Conservation (phyloP, 2,888 invertebrate species). For the Pseudanteris insignis region DNA sequence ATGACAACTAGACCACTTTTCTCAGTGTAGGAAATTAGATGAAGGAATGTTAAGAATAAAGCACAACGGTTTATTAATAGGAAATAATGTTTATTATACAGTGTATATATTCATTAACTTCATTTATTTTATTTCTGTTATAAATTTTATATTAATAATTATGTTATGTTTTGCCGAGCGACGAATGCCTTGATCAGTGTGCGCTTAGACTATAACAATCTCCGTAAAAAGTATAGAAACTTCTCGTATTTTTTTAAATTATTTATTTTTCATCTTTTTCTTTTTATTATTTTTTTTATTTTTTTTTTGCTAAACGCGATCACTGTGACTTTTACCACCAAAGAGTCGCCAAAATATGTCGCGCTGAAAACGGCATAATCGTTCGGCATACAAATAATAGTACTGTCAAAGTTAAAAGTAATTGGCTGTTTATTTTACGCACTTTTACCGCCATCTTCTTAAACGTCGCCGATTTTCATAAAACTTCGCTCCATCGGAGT, state of each 20-base stretch:
- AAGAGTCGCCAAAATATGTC: conserved; percentile 65
- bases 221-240: conserved; percentile 67
- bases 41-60: conserved; percentile 25
- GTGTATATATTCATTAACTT: conserved; percentile 67
- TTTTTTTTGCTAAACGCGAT: conserved; percentile 51
- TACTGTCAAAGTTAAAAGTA: conserved; percentile 65
- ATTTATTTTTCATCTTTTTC: conserved; percentile 21
- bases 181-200: conserved; percentile 66
- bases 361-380: conserved; percentile 66
- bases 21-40: too few relatives aligned
- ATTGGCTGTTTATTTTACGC: too few relatives aligned
- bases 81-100: conserved; percentile 67
- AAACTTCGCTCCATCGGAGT: conserved; percentile 40
- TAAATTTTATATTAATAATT: conserved; percentile 67
- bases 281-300: too few relatives aligned
- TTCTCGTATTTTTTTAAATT: conserved; percentile 55
- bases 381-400: conserved; percentile 66
- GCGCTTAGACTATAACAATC: conserved; percentile 67
- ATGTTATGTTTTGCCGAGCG: conserved; percentile 66
- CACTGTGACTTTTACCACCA: conserved; percentile 56
- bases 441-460: conserved; percentile 34
- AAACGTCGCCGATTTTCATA: conserved; percentile 33
- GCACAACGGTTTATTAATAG: conserved; percentile 61
- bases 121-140: conserved; percentile 67
- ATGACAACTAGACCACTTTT: too few relatives aligned